Conservation (phyloP, 2,113 vertebrate genomes). For the Megaceryle maxima region DNA sequence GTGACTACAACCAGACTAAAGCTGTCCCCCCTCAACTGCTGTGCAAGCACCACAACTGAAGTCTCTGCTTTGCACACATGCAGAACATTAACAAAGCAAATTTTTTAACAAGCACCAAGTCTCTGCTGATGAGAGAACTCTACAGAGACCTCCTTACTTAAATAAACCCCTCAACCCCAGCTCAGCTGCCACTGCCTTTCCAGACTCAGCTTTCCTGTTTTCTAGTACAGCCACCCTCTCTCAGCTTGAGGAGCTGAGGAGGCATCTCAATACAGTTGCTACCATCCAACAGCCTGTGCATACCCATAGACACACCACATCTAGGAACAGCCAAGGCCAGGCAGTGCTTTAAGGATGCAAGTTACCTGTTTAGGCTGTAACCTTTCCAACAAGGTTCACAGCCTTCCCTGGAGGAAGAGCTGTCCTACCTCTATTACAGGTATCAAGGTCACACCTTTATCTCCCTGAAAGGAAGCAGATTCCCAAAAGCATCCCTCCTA, state of each 20-base stretch:
- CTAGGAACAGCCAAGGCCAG: not conserved
- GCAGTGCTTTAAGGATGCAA: rapidly evolving
- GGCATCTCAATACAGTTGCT: not conserved
- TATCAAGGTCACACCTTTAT: not conserved
- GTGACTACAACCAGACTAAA: not conserved
- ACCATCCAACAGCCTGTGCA: not conserved
- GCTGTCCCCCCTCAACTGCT: not conserved
- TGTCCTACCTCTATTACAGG: not conserved
- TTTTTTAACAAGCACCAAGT: not conserved
- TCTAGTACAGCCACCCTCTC: not conserved
- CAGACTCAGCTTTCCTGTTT: not conserved
- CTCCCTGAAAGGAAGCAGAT: not conserved
- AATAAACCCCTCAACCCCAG: not conserved
- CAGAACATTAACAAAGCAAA: not conserved
- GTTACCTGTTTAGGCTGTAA: not conserved
- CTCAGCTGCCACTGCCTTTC: not conserved
- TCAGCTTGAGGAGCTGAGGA: not conserved
- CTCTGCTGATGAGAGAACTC: not conserved
- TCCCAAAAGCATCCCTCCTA: not conserved
- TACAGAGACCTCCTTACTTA: not conserved
- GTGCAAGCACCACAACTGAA: not conserved
- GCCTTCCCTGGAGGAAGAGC: not conserved
- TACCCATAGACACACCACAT: rapidly evolving
- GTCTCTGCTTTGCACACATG: not conserved
- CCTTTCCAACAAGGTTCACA: not conserved